phyloP scores from a whole-genome alignment of 2,113 vertebrate genomes.

The Ameiurus melas region DNA sequence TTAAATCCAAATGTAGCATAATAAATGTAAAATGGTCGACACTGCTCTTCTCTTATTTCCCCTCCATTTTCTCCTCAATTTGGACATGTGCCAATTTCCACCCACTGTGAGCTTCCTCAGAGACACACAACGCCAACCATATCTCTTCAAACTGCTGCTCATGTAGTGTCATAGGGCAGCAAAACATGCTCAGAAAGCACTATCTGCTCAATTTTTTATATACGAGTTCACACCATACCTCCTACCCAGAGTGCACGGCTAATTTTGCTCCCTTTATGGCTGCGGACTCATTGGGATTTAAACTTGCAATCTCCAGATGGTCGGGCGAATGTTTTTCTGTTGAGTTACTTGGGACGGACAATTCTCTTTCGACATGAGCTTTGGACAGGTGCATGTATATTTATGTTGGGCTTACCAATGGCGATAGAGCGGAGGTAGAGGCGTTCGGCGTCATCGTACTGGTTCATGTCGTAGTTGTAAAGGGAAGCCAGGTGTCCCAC shows the following conservation, averaged over 20 bases:
- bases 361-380: not conserved
- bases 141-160: not conserved
- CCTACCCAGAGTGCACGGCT: not conserved
- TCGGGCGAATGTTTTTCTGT: not conserved
- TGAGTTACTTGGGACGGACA: not conserved
- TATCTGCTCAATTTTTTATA: not conserved
- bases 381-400: not conserved
- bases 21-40: not conserved
- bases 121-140: not conserved
- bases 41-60: not conserved
- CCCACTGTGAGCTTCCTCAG: not conserved
- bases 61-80: not conserved
- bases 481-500: constrained; percentile 97
- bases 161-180: not conserved
- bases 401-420: constrained; percentile 77
- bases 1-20: not conserved
- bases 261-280: not conserved
- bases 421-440: constrained; percentile 97
- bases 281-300: not conserved
- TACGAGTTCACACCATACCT: not conserved
- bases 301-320: not conserved
- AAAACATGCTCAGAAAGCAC: not conserved
- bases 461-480: constrained; percentile 99
- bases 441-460: constrained; percentile 95
- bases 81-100: not conserved